These are phyloP conservation scores for Phalacrocorax pelagicus DNA, from an alignment of 2,113 vertebrate genomes.

Conservation along the genomic window DNA sequence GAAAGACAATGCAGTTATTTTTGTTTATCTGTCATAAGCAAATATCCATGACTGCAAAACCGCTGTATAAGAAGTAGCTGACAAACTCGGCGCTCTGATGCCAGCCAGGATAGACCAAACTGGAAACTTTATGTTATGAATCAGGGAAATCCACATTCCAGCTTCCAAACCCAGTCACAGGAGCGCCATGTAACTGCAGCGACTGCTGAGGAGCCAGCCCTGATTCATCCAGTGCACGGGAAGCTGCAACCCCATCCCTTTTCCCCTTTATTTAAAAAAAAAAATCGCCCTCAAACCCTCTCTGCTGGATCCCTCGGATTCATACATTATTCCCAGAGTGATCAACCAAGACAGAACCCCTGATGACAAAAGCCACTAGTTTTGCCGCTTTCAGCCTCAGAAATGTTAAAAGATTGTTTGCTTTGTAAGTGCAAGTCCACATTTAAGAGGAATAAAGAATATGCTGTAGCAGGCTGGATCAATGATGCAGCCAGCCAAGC, in stretches of 20 bases:
- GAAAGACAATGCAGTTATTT: not conserved
- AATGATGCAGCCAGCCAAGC: constrained; percentile 7
- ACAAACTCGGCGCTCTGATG: not conserved
- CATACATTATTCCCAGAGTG: not conserved
- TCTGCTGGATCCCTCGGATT: not conserved
- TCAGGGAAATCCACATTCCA: not conserved
- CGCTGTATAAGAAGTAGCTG: rapidly evolving
- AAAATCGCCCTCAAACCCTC: not conserved
- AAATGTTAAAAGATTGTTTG: constrained; percentile 17
- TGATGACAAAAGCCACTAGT: constrained; percentile 24
- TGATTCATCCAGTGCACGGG: not conserved
- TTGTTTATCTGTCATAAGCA: not conserved
- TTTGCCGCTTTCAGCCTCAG: not conserved
- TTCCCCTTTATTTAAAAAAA: not conserved
- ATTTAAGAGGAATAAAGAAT: constrained; percentile 22
- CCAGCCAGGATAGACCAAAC: not conserved
- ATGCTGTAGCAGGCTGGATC: constrained; percentile 5
- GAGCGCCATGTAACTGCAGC: not conserved
- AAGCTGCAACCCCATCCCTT: not conserved
- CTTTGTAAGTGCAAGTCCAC: not conserved
- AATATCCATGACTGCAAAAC: not conserved
- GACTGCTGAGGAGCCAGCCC: not conserved
- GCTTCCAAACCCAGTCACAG: not conserved
- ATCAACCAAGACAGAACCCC: not conserved
- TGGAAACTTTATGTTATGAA: not conserved